Evolutionary conservation across 2,888 invertebrate genomes (phyloP).

Genomic region (Aporophyla lueneburgensis): DNA sequence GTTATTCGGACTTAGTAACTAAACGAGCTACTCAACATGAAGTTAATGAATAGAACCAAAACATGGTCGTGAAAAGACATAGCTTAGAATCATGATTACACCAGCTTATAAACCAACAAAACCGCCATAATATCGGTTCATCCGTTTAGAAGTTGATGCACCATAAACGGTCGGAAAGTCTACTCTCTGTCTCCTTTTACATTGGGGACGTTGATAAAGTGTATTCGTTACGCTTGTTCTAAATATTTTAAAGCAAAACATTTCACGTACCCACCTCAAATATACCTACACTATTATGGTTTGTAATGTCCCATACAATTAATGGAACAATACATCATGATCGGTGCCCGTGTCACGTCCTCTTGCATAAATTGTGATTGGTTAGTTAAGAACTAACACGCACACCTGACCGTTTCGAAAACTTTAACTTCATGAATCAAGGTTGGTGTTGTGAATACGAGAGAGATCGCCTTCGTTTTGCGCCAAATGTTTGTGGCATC

Average conservation of each 20-base stretch:
- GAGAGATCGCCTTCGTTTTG: slow-evolving; percentile 52
- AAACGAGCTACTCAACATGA: too few relatives aligned
- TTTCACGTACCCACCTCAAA: slow-evolving; percentile 37
- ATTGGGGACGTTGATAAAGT: not conserved
- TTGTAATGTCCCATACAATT: slow-evolving; percentile 68
- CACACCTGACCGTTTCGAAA: slow-evolving; percentile 76
- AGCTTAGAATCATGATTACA: not conserved
- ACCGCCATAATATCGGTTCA: not conserved
- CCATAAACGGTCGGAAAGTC: not conserved
- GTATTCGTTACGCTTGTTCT: slow-evolving; percentile 10
- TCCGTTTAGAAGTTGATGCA: not conserved
- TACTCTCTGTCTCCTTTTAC: not conserved
- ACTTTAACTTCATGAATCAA: slow-evolving; percentile 66
- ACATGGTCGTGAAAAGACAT: not conserved
- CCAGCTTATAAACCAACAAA: not conserved
- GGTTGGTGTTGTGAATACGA: slow-evolving; percentile 65
- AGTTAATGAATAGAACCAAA: not conserved
- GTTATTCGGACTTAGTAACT: not conserved
- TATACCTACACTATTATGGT: slow-evolving; percentile 45
- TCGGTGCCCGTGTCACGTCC: slow-evolving; percentile 79
- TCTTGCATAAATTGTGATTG: slow-evolving; percentile 81
- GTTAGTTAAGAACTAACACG: slow-evolving; percentile 72
- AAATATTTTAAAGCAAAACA: slow-evolving; percentile 38
- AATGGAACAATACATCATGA: slow-evolving; percentile 76
- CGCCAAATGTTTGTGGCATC: slow-evolving; percentile 24